phyloP scores from a whole-genome alignment of 2,113 vertebrate species.

The Columba janthina region DNA sequence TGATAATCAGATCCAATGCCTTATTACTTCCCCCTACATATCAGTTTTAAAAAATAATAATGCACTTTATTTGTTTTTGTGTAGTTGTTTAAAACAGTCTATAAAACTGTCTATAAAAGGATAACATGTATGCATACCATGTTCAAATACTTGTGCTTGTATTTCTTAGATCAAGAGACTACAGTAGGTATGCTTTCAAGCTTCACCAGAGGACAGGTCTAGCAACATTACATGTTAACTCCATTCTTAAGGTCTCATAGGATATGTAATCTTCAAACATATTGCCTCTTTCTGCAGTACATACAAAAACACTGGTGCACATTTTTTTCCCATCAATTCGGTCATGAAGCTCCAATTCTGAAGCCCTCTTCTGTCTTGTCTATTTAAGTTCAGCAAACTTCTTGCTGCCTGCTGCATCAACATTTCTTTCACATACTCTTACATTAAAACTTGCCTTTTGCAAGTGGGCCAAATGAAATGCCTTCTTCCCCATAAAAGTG shows the following conservation, averaged over 20 bases:
- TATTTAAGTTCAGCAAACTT: neutral
- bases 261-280: neutral
- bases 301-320: neutral
- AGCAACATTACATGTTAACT: neutral
- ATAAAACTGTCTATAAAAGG: neutral
- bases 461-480: neutral
- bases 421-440: neutral
- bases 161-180: neutral
- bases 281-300: neutral
- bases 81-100: neutral
- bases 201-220: neutral
- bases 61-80: constrained; percentile 3
- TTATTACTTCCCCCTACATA: constrained; percentile 43
- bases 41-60: constrained; percentile 26
- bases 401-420: neutral
- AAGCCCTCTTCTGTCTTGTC: neutral
- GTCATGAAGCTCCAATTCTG: neutral
- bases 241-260: neutral
- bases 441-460: neutral
- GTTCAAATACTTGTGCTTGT: neutral
- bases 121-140: neutral
- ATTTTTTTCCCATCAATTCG: neutral
- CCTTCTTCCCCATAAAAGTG: neutral
- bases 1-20: constrained; percentile 54
- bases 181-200: neutral